Conservation (phyloP, 2,888 invertebrate genomes). For the Isoperla grammatica region DNA sequence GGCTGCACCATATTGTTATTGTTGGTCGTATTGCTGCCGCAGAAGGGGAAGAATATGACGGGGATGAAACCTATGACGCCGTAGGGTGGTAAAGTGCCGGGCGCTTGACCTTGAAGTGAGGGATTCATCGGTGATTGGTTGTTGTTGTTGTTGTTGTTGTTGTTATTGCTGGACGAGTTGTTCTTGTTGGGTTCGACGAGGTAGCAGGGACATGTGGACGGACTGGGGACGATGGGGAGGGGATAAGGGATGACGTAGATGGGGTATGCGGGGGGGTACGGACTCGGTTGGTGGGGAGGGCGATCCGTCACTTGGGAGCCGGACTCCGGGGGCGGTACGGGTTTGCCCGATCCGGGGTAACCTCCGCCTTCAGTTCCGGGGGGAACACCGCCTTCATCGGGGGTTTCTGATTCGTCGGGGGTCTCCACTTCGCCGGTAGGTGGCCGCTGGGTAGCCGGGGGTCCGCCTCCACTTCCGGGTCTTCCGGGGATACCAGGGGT, state of each 20-base stretch:
- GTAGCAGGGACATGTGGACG: conserved; percentile 59
- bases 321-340: neutral
- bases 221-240: conserved; percentile 55
- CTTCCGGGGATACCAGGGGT: conserved; percentile 22
- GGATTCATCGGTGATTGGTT: conserved; percentile 12
- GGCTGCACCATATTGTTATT: conserved; percentile 44
- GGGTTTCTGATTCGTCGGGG: conserved; percentile 15
- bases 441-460: conserved; percentile 22
- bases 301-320: conserved; percentile 8
- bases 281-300: neutral
- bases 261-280: conserved; percentile 27
- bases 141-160: conserved; percentile 24
- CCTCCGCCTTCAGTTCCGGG: too few species aligned
- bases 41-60: conserved; percentile 64
- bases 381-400: conserved; percentile 8
- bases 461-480: conserved; percentile 35
- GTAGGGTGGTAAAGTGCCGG: conserved; percentile 44
- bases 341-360: neutral
- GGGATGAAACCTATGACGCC: conserved; percentile 65
- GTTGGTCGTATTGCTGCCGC: conserved; percentile 49
- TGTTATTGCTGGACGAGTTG: conserved; percentile 35
- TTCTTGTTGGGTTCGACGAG: conserved; percentile 52
- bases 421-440: too few species aligned
- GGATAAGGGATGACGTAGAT: conserved; percentile 53
- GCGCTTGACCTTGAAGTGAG: conserved; percentile 27